Evolutionary conservation across 1,140 invertebrate species (phyloP).

Genomic region (Archivesica marissinica): DNA sequence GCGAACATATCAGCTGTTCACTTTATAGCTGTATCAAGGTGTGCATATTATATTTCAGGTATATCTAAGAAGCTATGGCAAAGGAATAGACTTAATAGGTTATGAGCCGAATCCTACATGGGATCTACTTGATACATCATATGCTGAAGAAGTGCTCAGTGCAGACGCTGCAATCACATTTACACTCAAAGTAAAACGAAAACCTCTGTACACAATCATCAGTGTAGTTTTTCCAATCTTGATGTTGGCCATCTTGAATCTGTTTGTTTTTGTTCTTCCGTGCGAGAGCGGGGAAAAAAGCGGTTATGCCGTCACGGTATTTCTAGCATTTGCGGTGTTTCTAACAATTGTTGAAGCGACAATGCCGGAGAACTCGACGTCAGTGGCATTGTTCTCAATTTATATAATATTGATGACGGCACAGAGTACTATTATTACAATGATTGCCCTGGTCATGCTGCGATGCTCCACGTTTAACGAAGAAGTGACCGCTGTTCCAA

Average conservation of each 20-base stretch:
- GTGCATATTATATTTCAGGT: too few relatives aligned
- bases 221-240: conserved; percentile 48
- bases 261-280: conserved; percentile 59
- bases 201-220: conserved; percentile 36
- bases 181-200: conserved; percentile 18
- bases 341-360: conserved; percentile 32
- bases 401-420: conserved; percentile 15
- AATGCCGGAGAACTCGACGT: conserved; percentile 58
- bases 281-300: conserved; percentile 58
- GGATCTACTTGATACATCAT: conserved; percentile 41
- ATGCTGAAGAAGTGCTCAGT: neutral
- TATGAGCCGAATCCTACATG: conserved; percentile 29
- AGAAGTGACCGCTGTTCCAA: neutral
- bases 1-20: too few relatives aligned
- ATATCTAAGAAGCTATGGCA: neutral
- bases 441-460: neutral
- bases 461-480: conserved; percentile 4
- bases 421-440: conserved; percentile 23
- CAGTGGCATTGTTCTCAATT: conserved; percentile 9
- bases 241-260: conserved; percentile 55
- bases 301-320: conserved; percentile 54
- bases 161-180: conserved; percentile 2
- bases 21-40: too few relatives aligned
- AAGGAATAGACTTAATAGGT: conserved; percentile 21
- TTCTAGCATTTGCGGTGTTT: conserved; percentile 61